These are phyloP conservation scores for honey bee (Apis mellifera) DNA, from an alignment of 1,140 invertebrate species.

Conservation along the genomic window DNA sequence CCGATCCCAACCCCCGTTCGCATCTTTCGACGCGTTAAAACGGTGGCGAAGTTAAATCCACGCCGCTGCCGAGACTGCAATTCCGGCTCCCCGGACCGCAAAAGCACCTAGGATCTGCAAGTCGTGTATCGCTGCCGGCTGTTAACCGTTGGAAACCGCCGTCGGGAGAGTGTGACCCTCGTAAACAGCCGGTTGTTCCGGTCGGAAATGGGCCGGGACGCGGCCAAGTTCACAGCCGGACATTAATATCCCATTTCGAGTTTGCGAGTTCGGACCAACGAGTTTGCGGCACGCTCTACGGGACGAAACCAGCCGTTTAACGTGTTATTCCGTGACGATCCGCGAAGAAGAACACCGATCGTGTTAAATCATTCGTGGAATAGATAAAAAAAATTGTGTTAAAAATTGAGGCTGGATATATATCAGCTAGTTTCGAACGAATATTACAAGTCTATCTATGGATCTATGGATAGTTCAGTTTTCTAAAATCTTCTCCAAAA, in stretches of 20 bases:
- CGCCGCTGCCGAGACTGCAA: constrained; percentile 26
- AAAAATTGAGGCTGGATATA: too few relatives aligned
- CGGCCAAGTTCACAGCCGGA: constrained; percentile 55
- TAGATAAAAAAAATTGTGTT: too few relatives aligned
- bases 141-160: constrained; percentile 45
- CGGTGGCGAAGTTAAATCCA: too few relatives aligned
- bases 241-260: constrained; percentile 78
- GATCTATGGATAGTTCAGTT: too few relatives aligned
- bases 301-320: constrained; percentile 40
- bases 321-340: not conserved
- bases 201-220: constrained; percentile 45
- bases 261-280: constrained; percentile 68
- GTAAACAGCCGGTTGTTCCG: constrained; percentile 64
- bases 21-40: too few relatives aligned
- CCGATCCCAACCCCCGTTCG: too few relatives aligned
- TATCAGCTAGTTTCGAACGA: too few relatives aligned
- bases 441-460: too few relatives aligned
- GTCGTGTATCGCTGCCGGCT: constrained; percentile 13
- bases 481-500: too few relatives aligned
- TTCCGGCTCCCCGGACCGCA: constrained; percentile 49
- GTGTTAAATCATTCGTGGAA: too few relatives aligned
- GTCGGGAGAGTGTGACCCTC: constrained; percentile 34
- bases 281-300: constrained; percentile 41
- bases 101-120: constrained; percentile 40
- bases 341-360: too few relatives aligned